Evolutionary conservation across 2,113 vertebrate genomes (phyloP).

Genomic region (Numenius arquata): DNA sequence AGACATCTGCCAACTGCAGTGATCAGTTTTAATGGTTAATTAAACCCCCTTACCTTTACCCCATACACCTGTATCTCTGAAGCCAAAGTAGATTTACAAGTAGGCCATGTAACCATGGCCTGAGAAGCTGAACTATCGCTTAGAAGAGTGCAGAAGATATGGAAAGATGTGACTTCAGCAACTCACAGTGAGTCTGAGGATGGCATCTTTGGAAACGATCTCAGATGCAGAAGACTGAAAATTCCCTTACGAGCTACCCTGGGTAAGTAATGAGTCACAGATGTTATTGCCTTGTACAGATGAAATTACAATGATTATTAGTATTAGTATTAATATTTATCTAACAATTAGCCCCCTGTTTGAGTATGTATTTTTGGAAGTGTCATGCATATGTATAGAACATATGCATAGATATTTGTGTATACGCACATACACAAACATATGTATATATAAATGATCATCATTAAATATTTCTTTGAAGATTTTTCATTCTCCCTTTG

Average conservation of each 20-base stretch:
- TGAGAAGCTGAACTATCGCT: neutral
- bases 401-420: neutral
- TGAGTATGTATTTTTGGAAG: neutral
- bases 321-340: neutral
- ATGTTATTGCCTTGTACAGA: neutral
- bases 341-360: neutral
- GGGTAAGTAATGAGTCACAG: neutral
- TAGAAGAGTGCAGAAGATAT: neutral
- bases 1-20: neutral
- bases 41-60: neutral
- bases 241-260: neutral
- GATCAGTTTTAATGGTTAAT: neutral
- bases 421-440: neutral
- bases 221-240: neutral
- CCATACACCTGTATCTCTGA: neutral
- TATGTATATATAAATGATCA: neutral
- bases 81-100: neutral
- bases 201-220: neutral
- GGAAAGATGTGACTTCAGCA: neutral
- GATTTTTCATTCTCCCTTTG: neutral
- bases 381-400: too few species aligned
- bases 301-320: neutral
- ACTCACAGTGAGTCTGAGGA: neutral
- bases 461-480: neutral
- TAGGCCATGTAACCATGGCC: neutral